Conservation (phyloP, 2,888 invertebrate species). For the Idaea aversata region DNA sequence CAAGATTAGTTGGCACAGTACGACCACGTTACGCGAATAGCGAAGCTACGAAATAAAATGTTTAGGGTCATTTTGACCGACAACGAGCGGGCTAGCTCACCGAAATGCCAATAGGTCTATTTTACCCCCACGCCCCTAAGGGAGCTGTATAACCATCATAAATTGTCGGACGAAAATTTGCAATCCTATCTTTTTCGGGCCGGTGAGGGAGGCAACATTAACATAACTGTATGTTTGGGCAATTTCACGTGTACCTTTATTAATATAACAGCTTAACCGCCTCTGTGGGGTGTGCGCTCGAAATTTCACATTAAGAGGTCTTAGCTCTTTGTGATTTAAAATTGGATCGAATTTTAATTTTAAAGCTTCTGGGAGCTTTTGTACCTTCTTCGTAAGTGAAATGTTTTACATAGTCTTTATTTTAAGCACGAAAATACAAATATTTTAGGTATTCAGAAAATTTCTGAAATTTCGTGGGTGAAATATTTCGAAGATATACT, state of each 20-base stretch:
- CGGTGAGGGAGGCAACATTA: conserved; percentile 71
- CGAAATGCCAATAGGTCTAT: conserved; percentile 75
- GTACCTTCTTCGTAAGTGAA: background rate
- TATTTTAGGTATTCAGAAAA: background rate
- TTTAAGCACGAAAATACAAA: background rate
- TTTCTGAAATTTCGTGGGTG: no score
- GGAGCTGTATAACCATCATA: conserved; percentile 71
- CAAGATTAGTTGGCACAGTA: conserved; percentile 74
- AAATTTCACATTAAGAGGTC: conserved; percentile 40
- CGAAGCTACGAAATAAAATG: conserved; percentile 77
- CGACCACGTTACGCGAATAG: conserved; percentile 68
- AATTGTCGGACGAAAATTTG: conserved; percentile 80
- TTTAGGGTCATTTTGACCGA: conserved; percentile 77
- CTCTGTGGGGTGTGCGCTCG: conserved; percentile 33
- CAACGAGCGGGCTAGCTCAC: conserved; percentile 71
- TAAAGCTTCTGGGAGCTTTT: conserved; percentile 7
- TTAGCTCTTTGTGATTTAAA: conserved; percentile 28
- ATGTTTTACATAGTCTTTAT: background rate
- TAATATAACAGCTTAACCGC: conserved; percentile 52
- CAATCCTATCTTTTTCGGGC: conserved; percentile 76
- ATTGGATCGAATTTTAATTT: conserved; percentile 8
- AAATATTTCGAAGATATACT: no score
- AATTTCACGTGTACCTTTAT: conserved; percentile 66
- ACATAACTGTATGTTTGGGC: conserved; percentile 73
- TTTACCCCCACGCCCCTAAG: conserved; percentile 63